Base-by-base conservation (phyloP, 2,888 invertebrate species). In the Cantharis rustica region DNA sequence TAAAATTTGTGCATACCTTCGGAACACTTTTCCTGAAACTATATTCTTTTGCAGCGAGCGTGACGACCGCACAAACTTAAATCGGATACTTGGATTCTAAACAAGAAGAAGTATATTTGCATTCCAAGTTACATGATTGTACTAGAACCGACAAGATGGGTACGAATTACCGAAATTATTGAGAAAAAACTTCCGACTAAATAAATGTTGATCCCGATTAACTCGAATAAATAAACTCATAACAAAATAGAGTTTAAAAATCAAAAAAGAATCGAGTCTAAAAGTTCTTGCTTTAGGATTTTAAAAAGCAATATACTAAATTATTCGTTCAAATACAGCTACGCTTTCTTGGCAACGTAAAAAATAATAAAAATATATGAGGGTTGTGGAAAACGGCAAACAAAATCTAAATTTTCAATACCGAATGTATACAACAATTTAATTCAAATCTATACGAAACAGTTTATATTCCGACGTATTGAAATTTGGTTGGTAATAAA, bases 401-500 rank as follows among this genome's bases (percentile, higher is more conserved):
- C 31, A 66, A 47, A 72, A 72, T 68, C 72, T 72, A 66, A 73
- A 73, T 73, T 73, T 73, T 69, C 73, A 69, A 73, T 69, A 73
- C 72, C n/a, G 66, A 66, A 72, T 72, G 71, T 71, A 71, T 26
- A 71, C 64, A 72, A 27, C 31, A 73, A 73, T 73, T 73, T 62
- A 68, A 73, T 73, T 68, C 68, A 23, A 68, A 73, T 72, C 72
- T 63, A 69, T 73, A 20, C 69, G 31, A 17, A 61, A 61, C 47
- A 71, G 27, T 63, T 20, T 16, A 68, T 16, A 20, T 68, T 23
- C 71, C n/a, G 23, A 68, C 17, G 61, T 68, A 68, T 61, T 72
- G 68, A 47, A n/a, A 23, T 69, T 47, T 13, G 23, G 26, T 26
- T 69, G 68, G 62, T 61, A 68, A 61, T 62, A 61, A 66, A 20